Evolutionary conservation across 2,113 vertebrate genomes (phyloP).

Genomic region (Synchiropus splendidus): DNA sequence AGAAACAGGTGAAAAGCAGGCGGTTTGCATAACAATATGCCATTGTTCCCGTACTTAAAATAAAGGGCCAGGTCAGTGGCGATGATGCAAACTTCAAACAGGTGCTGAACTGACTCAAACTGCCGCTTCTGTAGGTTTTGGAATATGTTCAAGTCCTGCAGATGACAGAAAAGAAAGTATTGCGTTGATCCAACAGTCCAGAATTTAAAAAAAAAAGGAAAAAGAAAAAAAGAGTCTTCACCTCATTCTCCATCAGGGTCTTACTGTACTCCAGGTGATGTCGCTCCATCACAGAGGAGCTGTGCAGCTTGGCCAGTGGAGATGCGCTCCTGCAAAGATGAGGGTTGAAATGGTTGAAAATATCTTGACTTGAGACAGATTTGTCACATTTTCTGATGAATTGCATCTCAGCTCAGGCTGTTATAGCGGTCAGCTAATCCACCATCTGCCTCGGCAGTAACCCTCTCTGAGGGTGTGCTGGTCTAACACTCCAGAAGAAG

Average conservation of each 20-base stretch:
- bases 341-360: too few species aligned
- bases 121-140: constrained; percentile 86
- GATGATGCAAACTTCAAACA: constrained; percentile 92
- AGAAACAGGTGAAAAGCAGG: too few species aligned
- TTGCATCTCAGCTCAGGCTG: background rate
- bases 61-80: constrained; percentile 91
- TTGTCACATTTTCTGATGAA: too few species aligned
- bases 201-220: background rate
- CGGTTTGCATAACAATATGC: too few species aligned
- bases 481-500: too few species aligned
- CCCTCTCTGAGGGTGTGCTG: too few species aligned
- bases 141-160: constrained; percentile 87
- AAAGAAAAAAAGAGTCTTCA: constrained; percentile 14
- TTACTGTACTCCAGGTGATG: constrained; percentile 89
- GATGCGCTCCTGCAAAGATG: constrained; percentile 58
- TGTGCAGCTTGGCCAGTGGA: constrained; percentile 82
- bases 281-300: constrained; percentile 82
- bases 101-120: constrained; percentile 84
- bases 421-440: too few species aligned
- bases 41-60: constrained; percentile 98
- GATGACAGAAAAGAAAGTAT: constrained; percentile 6
- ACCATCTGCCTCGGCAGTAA: too few species aligned
- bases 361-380: too few species aligned
- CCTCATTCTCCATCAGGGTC: constrained; percentile 81
- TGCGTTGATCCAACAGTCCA: background rate